Percentiles rank a stretch among this genome's conserved stretches.
phyloP scores from a whole-genome alignment of 2,113 vertebrate species.

The Rhizomys pruinosus region DNA sequence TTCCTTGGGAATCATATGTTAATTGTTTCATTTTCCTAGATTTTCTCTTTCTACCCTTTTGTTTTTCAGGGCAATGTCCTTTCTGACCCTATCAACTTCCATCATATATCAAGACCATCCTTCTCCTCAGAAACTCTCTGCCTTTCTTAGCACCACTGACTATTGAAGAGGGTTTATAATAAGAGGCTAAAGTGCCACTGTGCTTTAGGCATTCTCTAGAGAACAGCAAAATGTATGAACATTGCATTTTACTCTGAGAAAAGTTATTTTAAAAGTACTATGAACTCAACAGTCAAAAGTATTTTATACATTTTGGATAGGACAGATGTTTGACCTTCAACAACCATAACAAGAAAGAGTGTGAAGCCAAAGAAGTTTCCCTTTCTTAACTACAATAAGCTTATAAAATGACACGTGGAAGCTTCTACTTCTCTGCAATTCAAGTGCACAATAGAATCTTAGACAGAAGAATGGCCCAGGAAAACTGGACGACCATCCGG shows the following conservation, averaged over 20 bases:
- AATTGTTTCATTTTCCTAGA: neutral
- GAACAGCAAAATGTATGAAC: neutral
- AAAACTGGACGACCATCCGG: constrained; percentile 74
- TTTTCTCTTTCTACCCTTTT: neutral
- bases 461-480: constrained; percentile 60
- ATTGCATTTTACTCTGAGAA: neutral
- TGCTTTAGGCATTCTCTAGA: neutral
- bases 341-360: neutral
- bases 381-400: neutral
- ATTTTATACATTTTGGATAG: neutral
- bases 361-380: neutral
- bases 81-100: neutral
- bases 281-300: neutral
- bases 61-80: neutral
- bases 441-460: neutral
- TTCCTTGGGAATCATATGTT: neutral
- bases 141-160: neutral
- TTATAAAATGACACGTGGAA: neutral
- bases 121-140: constrained; percentile 20
- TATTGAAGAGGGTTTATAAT: neutral
- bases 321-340: neutral
- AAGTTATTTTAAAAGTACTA: neutral
- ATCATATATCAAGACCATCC: neutral
- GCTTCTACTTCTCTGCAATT: neutral
- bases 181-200: neutral